These are phyloP conservation scores for Hassar affinis DNA, from an alignment of 2,113 vertebrate species.

Conservation along the genomic window DNA sequence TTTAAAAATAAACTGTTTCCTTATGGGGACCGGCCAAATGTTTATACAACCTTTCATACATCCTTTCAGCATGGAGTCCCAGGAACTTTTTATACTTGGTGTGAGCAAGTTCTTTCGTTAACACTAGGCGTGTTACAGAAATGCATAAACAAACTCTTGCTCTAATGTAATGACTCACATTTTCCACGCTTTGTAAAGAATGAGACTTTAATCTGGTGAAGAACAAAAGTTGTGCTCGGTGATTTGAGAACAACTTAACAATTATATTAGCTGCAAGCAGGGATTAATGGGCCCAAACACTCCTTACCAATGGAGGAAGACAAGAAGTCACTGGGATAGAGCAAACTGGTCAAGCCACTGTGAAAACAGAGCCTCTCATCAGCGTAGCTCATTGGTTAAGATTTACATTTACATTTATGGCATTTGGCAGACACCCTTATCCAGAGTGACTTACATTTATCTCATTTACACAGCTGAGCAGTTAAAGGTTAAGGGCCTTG, in stretches of 20 bases:
- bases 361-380: too few species aligned
- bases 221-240: not conserved
- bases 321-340: not conserved
- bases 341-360: not conserved
- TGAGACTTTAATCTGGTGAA: not conserved
- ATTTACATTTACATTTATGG: too few species aligned
- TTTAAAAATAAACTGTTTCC: not conserved
- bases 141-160: not conserved
- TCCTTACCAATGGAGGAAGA: not conserved
- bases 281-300: not conserved
- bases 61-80: not conserved
- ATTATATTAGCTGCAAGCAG: not conserved
- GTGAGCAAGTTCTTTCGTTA: not conserved
- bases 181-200: not conserved
- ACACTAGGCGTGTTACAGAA: not conserved
- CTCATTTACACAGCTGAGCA: too few species aligned
- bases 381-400: too few species aligned
- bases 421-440: too few species aligned
- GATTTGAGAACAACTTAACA: not conserved
- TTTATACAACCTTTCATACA: not conserved
- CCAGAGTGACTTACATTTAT: too few species aligned
- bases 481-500: too few species aligned
- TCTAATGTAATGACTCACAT: not conserved
- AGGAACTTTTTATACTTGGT: not conserved
- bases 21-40: not conserved